phyloP scores from a whole-genome alignment of 2,888 invertebrate species.

The Latrodectus elegans region DNA sequence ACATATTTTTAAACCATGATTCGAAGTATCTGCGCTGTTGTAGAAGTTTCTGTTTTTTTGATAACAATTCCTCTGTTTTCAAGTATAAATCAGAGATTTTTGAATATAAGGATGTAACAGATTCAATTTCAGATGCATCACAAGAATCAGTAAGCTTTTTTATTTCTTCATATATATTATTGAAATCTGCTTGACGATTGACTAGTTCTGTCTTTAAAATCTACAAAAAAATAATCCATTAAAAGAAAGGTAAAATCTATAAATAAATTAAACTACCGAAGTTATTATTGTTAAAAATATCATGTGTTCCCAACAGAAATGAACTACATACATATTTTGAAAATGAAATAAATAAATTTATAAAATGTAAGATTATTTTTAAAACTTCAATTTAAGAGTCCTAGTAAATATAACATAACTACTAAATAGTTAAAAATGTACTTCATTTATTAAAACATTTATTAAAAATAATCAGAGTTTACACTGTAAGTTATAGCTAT shows the following conservation, averaged over 20 bases:
- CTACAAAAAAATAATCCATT: slow-evolving; percentile 1
- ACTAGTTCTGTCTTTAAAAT: slow-evolving; percentile 59
- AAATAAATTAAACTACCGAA: not conserved
- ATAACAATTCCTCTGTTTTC: slow-evolving; percentile 73
- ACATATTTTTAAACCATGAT: slow-evolving; percentile 60
- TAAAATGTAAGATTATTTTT: too few relatives aligned
- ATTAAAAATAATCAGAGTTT: too few relatives aligned
- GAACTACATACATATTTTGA: too few relatives aligned
- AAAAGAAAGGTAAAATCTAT: not conserved
- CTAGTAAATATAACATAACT: too few relatives aligned
- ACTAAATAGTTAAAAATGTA: too few relatives aligned
- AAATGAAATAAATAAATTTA: too few relatives aligned
- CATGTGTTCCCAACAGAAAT: too few relatives aligned
- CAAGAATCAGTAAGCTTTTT: slow-evolving; percentile 82
- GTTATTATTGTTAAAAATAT: too few relatives aligned
- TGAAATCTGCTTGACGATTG: slow-evolving; percentile 81
- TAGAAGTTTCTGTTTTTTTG: slow-evolving; percentile 73
- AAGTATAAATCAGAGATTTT: slow-evolving; percentile 86
- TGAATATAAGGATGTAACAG: slow-evolving; percentile 84
- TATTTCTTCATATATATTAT: slow-evolving; percentile 87
- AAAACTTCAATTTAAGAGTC: too few relatives aligned
- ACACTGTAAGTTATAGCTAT: too few relatives aligned
- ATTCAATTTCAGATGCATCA: slow-evolving; percentile 85
- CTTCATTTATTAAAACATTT: too few relatives aligned
- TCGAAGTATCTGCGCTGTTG: slow-evolving; percentile 71